Evolutionary conservation across 2,888 invertebrate genomes (phyloP), one percentile per base, ranked within the genome.

Genomic region (Tyria jacobaeae): DNA sequence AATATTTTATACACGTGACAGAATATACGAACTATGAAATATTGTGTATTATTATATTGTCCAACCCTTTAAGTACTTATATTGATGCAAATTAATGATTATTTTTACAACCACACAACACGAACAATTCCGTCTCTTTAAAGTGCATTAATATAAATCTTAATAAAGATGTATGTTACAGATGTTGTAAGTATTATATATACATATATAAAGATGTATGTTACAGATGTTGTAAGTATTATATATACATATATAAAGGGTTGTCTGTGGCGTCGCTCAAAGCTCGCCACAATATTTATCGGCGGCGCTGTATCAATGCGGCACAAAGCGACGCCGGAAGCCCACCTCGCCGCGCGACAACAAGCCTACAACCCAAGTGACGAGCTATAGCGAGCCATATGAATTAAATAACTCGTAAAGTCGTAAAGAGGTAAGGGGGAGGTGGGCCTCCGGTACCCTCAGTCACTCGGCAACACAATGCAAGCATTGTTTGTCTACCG

Each of bases 261-360:
- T 69, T 70, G 68, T 62, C 57, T 59, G 64, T 66, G 66, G 62
- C 71, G 63, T 68, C 70, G 71, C 66, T 71, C 90, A 90, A 90
- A 91, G 90, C 87, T 84, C 87, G 88, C 91, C 92, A 91, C 92
- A 93, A 93, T 93, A 93, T 93, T 92, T 93, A 92, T 93, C 90
- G 92, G 89, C 88, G 89, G 87, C 85, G 86, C 86, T 86, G 89
- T 91, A 91, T 91, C 91, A 90, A 87, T 89, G 88, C 86, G 84
- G 79, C 88, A 88, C 90, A 91, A 91, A 91, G 91, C 90, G 85
- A 81, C 86, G 88, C 86, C 90, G 92, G 91, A 92, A 92, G 90
- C 90, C 84, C 88, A 89, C 89, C 89, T 89, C 87, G 83, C 81
- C 81, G 81, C 77, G 82, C 85, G 79, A 82, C 80, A 65, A 62